Evolutionary conservation across 1,140 invertebrate species (phyloP), one percentile per base, ranked within the genome.

Genomic region (Philopotamus ludificatus): DNA sequence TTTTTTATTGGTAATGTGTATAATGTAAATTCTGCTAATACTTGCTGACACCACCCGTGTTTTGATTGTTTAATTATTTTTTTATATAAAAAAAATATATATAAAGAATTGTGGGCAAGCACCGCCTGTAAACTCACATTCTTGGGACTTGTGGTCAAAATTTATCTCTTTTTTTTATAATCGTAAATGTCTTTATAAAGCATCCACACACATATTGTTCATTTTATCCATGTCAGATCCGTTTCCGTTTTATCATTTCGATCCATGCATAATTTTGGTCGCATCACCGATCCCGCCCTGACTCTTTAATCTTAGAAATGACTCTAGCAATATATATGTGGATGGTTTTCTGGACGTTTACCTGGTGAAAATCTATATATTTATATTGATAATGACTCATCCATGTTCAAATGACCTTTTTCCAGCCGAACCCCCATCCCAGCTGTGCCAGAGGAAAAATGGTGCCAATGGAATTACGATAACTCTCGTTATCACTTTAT

Each of bases 361-460:
- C 54, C 42, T 7, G n/a, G n/a, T n/a, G 41, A 25, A 26, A 25
- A 47, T 20, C 15, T 47, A 25, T 60, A 47, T 25, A 60, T 60
- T 26, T 39, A 49, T 28, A 47, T 54, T 15, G n/a, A n/a, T 47
- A 47, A 60, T 60, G 53, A 21, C 45, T 34, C 53, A 50, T 69
- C 67, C 67, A 59, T 63, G 64, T 69, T 69, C 67, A 66, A 34
- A 41, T 62, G 26, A 69, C 63, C 67, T 49, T 65, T 67, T 67
- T 78, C 77, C 76, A 75, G 75, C 78, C 77, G 77, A 78, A 75
- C 73, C 77, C 78, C 78, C 72, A 73, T 82, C 81, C 82, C 79
- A 82, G 80, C 78, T 77, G 83, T 83, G 82, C 81, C 80, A 82
- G 76, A 75, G 68, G 68, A 67, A 70, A 70, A 61, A 9, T 20